A percentile compares a stretch with the other conserved stretches of the same genome.
These are phyloP conservation scores for Anagrus nilaparvatae DNA, from an alignment of 1,140 invertebrate species.

Conservation along the genomic window DNA sequence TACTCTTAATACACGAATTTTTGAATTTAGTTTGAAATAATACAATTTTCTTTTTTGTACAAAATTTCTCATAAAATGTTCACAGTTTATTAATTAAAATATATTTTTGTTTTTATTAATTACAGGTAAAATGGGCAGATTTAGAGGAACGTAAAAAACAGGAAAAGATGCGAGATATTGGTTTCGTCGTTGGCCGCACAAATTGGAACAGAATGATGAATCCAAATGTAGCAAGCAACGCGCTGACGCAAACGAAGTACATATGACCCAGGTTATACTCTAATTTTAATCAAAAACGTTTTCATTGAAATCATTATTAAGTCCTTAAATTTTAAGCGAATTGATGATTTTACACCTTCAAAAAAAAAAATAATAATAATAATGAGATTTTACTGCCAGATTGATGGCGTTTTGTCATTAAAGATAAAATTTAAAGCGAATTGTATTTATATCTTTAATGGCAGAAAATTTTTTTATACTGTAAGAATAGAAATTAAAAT, in stretches of 20 bases:
- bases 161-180: constrained; percentile 82
- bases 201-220: constrained; percentile 93
- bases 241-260: constrained; percentile 89
- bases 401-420: too few relatives aligned
- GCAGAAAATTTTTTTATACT: too few relatives aligned
- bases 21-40: too few relatives aligned
- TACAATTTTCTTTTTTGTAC: neutral
- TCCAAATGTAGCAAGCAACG: constrained; percentile 75
- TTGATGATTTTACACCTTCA: too few relatives aligned
- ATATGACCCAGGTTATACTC: constrained; percentile 44
- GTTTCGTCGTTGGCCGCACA: constrained; percentile 90
- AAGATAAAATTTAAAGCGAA: too few relatives aligned
- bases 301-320: too few relatives aligned
- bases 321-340: too few relatives aligned
- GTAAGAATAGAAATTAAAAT: too few relatives aligned
- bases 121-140: constrained; percentile 93
- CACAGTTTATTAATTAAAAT: constrained; percentile 1
- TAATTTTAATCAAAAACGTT: constrained; percentile 12
- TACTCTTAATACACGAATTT: too few relatives aligned
- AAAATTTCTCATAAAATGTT: neutral
- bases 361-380: too few relatives aligned
- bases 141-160: constrained; percentile 84
- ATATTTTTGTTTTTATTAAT: constrained; percentile 14
- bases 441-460: too few relatives aligned
- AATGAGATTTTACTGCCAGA: too few relatives aligned